Evolutionary conservation across 2,888 invertebrate species (phyloP).

Genomic region (Cheilosia vulpina): DNA sequence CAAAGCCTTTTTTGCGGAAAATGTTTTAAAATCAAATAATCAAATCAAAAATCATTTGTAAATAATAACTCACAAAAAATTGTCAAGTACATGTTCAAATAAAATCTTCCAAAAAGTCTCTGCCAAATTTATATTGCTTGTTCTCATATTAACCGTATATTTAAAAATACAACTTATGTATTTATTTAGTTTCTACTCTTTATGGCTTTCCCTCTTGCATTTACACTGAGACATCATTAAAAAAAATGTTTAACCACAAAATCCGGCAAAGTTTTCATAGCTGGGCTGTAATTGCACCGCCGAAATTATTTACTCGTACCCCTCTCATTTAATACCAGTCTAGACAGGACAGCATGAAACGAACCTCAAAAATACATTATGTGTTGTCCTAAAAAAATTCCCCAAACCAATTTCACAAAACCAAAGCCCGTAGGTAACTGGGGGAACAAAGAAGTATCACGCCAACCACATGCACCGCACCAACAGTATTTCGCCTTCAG

Average conservation of each 20-base stretch:
- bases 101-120: too few relatives aligned
- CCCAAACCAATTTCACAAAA: conserved; percentile 15
- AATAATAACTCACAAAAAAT: too few relatives aligned
- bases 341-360: conserved; percentile 39
- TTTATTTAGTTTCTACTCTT: too few relatives aligned
- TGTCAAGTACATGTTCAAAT: too few relatives aligned
- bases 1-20: too few relatives aligned
- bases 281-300: conserved; percentile 32
- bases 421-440: neutral
- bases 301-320: conserved; percentile 15
- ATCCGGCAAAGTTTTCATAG: conserved; percentile 15
- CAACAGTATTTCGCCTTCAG: conserved; percentile 26
- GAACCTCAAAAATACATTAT: conserved; percentile 16
- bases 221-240: conserved; percentile 10
- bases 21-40: too few relatives aligned
- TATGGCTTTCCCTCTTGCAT: neutral
- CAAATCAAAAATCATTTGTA: too few relatives aligned
- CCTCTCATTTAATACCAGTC: conserved; percentile 36
- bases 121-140: too few relatives aligned
- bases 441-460: neutral
- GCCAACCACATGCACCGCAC: conserved; percentile 5
- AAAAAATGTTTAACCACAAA: conserved; percentile 15
- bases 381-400: conserved; percentile 3
- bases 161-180: too few relatives aligned
- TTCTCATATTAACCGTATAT: too few relatives aligned